Evolutionary conservation across 2,797 vertebrate species (phyloP), one percentile per base, ranked within the genome.

Genomic region (Enteromius anoplus): DNA sequence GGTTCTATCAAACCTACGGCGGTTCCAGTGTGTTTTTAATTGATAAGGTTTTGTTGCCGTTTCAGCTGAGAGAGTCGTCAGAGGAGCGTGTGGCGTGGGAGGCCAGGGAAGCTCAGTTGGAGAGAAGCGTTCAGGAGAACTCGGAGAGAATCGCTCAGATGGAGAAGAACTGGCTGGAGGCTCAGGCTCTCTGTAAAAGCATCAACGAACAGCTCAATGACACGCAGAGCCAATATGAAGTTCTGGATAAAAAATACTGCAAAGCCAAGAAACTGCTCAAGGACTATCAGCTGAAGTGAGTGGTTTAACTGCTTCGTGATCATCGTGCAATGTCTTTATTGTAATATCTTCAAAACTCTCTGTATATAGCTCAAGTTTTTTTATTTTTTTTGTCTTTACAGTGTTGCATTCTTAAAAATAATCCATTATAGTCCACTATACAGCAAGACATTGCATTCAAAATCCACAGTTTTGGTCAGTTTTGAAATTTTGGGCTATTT

Each of bases 191-290:
- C 86, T 97, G 96, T 88, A 97, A 97, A 93, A 95, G 91, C 26
- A 93, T 96, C 80, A 97, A 96, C 32, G 95, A 97, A 68, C 96
- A 95, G 81, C 94, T 98, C 88, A 91, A 92, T 19, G 96, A 97
- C 88, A 95, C 95, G 49, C 97, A 97, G 88, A 89, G 93, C 84
- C 96, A 97, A 88, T 94, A 95, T 71, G 97, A 98, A 87, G 91
- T 93, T 1, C 91, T 97, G 90, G 97, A 98, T 90, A 98, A 97
- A 91, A 98, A 97, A 91, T 98, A 98, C 91, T 96, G 88, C 92
- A 97, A 97, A 89, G 96, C 97, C 79, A 98, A 97, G 93, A 98
- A 98, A 84, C 91, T 98, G 80, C 93, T 98, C 77, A 97, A 97
- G 91, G 97, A 98, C 85, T 97, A 95, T 90, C 97, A 98, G 84